These are phyloP conservation scores for Drosophila rufa DNA, from an alignment of 1,140 invertebrate genomes.

Conservation along the genomic window DNA sequence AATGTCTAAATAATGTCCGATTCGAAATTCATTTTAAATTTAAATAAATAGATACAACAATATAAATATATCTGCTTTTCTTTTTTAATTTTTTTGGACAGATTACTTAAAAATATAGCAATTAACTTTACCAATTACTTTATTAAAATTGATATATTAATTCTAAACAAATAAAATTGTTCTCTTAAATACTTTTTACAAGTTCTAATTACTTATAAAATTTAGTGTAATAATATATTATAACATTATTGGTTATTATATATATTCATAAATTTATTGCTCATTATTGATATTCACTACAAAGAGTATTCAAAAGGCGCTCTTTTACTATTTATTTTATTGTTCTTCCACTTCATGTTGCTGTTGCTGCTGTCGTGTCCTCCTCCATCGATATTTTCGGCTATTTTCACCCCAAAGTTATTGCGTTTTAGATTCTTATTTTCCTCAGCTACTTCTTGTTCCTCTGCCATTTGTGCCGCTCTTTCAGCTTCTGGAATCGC, in stretches of 20 bases:
- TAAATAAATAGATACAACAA: too few relatives aligned
- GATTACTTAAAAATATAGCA: too few relatives aligned
- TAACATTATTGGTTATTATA: too few relatives aligned
- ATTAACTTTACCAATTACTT: not conserved
- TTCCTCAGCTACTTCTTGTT: constrained; percentile 44
- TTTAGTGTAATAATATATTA: too few relatives aligned
- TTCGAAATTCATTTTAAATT: too few relatives aligned
- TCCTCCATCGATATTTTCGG: constrained; percentile 82
- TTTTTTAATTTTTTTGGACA: too few relatives aligned
- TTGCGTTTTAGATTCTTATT: constrained; percentile 81
- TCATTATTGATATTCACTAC: not conserved
- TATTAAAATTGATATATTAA: too few relatives aligned
- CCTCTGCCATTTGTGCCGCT: constrained; percentile 19
- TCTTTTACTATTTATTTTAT: constrained; percentile 1
- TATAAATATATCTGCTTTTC: too few relatives aligned
- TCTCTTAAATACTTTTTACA: too few relatives aligned
- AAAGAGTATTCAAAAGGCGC: not conserved
- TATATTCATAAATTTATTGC: too few relatives aligned
- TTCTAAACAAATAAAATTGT: not conserved
- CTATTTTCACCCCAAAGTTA: constrained; percentile 84
- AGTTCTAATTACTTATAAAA: too few relatives aligned
- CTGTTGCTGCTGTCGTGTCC: constrained; percentile 44
- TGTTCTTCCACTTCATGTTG: constrained; percentile 21
- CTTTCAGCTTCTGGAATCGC: constrained; percentile 47
- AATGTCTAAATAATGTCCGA: too few relatives aligned